A percentile compares a stretch with the other conserved stretches of the same genome.
These are phyloP conservation scores for Sus cebifrons DNA, from an alignment of 2,797 vertebrate genomes.

Conservation along the genomic window DNA sequence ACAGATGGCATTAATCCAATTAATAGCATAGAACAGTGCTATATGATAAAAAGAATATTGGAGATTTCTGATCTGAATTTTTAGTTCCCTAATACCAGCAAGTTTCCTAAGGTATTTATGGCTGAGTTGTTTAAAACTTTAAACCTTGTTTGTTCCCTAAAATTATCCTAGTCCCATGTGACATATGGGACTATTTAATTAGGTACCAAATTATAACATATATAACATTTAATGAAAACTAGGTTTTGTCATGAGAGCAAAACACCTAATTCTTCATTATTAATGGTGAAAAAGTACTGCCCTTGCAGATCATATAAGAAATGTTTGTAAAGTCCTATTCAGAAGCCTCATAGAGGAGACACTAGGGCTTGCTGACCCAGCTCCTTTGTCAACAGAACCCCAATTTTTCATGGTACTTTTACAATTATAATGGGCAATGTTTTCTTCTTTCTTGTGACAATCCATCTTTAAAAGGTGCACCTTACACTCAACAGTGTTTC, in stretches of 20 bases:
- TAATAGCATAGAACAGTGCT: neutral
- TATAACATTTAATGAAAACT: constrained; percentile 37
- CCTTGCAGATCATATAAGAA: neutral
- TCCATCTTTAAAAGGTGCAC: neutral
- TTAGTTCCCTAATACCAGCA: constrained; percentile 14
- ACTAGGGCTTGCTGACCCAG: neutral
- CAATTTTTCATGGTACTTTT: constrained; percentile 3
- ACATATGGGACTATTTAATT: neutral
- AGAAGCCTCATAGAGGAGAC: neutral
- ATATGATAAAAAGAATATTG: neutral
- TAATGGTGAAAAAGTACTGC: constrained; percentile 7
- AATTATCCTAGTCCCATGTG: constrained; percentile 14
- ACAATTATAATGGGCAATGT: neutral
- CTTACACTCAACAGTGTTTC: neutral
- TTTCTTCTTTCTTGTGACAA: constrained; percentile 27
- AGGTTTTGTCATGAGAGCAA: neutral
- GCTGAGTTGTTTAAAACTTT: neutral
- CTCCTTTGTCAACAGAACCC: neutral
- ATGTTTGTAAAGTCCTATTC: neutral
- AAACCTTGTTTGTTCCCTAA: neutral
- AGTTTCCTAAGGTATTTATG: constrained; percentile 13
- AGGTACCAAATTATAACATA: constrained; percentile 2
- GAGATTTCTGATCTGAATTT: constrained; percentile 50
- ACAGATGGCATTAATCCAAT: neutral
- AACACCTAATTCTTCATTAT: constrained; percentile 32